These are phyloP conservation scores for Jordanella pulchra DNA, from an alignment of 2,797 vertebrate species.

Conservation along the genomic window DNA sequence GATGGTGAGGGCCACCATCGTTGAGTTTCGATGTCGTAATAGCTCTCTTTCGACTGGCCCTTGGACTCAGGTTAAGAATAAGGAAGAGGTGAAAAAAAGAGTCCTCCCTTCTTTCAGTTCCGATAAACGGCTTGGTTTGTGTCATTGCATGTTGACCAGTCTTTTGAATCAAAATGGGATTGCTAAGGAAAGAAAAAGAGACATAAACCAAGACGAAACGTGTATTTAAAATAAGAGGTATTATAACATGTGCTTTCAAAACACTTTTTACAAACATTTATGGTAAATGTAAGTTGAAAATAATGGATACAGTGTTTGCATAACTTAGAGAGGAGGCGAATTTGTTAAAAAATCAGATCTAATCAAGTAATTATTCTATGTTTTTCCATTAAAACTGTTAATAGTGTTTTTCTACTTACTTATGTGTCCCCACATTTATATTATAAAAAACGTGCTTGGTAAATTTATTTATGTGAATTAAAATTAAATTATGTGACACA, in stretches of 20 bases:
- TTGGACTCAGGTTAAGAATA: slow-evolving; percentile 79
- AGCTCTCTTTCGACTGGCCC: slow-evolving; percentile 53
- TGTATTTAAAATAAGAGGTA: not conserved
- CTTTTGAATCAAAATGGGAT: slow-evolving; percentile 17
- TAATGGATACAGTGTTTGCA: no score
- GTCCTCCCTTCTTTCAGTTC: slow-evolving; percentile 60
- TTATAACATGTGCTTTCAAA: not conserved
- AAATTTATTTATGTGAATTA: slow-evolving; percentile 37
- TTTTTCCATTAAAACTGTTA: not conserved
- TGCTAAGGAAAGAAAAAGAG: not conserved
- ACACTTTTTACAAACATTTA: not conserved
- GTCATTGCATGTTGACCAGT: slow-evolving; percentile 43
- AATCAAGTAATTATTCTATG: not conserved
- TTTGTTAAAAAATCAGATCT: not conserved
- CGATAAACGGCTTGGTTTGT: slow-evolving; percentile 45
- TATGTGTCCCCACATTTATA: not conserved
- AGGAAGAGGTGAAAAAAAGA: slow-evolving; percentile 75
- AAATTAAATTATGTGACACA: no score
- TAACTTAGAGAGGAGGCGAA: no score
- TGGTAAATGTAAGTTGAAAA: not conserved
- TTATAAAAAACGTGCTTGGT: slow-evolving; percentile 16
- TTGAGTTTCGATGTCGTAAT: slow-evolving; percentile 78
- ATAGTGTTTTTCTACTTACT: slow-evolving; percentile 1
- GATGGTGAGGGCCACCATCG: slow-evolving; percentile 45
- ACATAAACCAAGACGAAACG: not conserved